Conservation (phyloP, 2,888 invertebrate genomes). For the Drosophila merina region DNA sequence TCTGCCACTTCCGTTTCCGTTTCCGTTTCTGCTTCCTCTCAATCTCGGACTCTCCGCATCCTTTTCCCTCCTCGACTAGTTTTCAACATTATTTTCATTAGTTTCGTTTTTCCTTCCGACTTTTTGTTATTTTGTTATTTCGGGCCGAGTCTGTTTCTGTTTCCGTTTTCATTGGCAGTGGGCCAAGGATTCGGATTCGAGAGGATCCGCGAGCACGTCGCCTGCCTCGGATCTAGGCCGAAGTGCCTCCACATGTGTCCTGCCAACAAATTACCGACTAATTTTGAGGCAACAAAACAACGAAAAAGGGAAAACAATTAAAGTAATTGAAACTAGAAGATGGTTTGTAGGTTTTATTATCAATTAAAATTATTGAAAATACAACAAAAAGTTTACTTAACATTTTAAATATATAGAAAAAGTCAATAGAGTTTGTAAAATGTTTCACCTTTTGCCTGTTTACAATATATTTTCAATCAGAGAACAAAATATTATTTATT, state of each 20-base stretch:
- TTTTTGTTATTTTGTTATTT: slow-evolving; percentile 47
- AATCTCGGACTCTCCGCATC: neutral
- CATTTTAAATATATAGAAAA: no score
- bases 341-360: no score
- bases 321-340: neutral
- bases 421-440: no score
- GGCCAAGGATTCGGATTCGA: slow-evolving; percentile 8
- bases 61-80: slow-evolving; percentile 1
- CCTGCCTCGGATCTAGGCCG: slow-evolving; percentile 25
- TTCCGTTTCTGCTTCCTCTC: neutral
- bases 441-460: no score
- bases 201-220: slow-evolving; percentile 34
- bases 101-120: slow-evolving; percentile 44
- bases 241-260: slow-evolving; percentile 24
- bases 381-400: no score
- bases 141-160: slow-evolving; percentile 8
- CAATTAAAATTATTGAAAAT: no score
- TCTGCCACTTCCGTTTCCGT: neutral
- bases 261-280: slow-evolving; percentile 10
- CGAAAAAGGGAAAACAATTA: neutral
- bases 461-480: slow-evolving; percentile 22
- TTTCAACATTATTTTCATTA: slow-evolving; percentile 54
- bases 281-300: neutral
- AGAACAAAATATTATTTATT: slow-evolving; percentile 19
- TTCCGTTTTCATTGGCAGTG: slow-evolving; percentile 26